Evolutionary conservation across 2,888 invertebrate genomes (phyloP), one percentile per base, ranked within the genome.

Genomic region (Erebia aethiops): DNA sequence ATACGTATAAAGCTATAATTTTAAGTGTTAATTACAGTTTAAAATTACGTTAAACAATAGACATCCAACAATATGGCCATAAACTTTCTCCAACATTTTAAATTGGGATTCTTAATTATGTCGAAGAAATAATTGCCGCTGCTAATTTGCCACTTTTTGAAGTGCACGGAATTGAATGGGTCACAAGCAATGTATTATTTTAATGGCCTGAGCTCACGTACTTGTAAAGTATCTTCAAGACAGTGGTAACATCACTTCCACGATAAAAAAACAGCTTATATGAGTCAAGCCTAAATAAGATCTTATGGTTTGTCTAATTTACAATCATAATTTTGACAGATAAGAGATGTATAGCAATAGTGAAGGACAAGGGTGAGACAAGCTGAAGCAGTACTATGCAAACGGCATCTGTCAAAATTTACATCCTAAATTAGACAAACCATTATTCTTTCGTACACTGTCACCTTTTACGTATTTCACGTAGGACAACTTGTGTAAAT

Each of bases 181-280:
- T 77, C 75, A 75, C 57, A 72, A 63, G 71, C 72, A 76, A 72
- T 73, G 72, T 72, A 70, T 49, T 54, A 51, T 46, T 65, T 68
- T 71, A 71, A 74, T 73, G 66, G 73, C 72, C 61, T 64, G 58
- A 18, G 69, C 70, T 75, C 76, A 76, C 78, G 77, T 77, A 78
- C 79, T 74, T 41, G n/a, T 35, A 41, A 58, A 57, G 52, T 18
- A 16, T 54, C 54, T 18, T 16, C 18, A 18, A 10, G 10, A 2
- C 18, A 10, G 10, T 16, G 8, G 9, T 8, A 52, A 16, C 9
- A 16, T 9, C 52, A 11, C 35, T 35, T 35, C 35, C 35, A 35
- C 35, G 7, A 35, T 35, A 35, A 5, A 35, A n/a, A 35, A 35
- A 35, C 35, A 26, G 26, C 26, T 3, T 3, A 26, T 26, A 26